These are phyloP conservation scores for Thymelicus sylvestris DNA, from an alignment of 2,888 invertebrate species.

Conservation along the genomic window DNA sequence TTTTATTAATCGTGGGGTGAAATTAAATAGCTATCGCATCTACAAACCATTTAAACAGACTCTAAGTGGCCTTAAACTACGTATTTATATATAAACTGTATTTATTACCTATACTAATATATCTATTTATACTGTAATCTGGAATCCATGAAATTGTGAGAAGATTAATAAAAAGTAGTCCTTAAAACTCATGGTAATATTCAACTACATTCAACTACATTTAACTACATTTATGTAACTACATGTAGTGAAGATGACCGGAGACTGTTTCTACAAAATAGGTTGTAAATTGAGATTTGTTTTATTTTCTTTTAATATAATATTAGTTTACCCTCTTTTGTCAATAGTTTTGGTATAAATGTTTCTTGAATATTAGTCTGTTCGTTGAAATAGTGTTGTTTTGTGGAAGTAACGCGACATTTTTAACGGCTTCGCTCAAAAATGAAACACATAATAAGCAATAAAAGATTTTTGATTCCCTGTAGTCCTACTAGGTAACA, in stretches of 20 bases:
- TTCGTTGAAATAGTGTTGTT: too few species aligned
- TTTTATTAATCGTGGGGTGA: background rate
- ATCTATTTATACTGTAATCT: background rate
- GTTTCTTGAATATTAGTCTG: too few species aligned
- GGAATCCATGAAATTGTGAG: background rate
- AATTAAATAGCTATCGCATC: background rate
- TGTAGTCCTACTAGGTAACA: too few species aligned
- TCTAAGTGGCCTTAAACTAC: slow-evolving; percentile 19
- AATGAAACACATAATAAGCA: too few species aligned
- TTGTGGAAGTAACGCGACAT: too few species aligned
- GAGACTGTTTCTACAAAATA: background rate
- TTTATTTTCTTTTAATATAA: too few species aligned
- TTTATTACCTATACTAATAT: background rate
- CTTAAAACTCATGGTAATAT: background rate
- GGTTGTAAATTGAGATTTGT: background rate
- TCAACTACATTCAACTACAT: background rate
- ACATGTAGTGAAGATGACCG: background rate
- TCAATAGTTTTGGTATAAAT: too few species aligned
- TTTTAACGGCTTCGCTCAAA: too few species aligned
- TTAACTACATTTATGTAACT: background rate
- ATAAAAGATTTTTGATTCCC: too few species aligned
- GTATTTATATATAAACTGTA: background rate
- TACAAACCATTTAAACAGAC: slow-evolving; percentile 16
- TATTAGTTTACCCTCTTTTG: too few species aligned
- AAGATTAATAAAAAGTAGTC: too few species aligned